A percentile compares a stretch with the other conserved stretches of the same genome.
Conservation (phyloP, 2,113 vertebrate species). For the Calypte anna region DNA sequence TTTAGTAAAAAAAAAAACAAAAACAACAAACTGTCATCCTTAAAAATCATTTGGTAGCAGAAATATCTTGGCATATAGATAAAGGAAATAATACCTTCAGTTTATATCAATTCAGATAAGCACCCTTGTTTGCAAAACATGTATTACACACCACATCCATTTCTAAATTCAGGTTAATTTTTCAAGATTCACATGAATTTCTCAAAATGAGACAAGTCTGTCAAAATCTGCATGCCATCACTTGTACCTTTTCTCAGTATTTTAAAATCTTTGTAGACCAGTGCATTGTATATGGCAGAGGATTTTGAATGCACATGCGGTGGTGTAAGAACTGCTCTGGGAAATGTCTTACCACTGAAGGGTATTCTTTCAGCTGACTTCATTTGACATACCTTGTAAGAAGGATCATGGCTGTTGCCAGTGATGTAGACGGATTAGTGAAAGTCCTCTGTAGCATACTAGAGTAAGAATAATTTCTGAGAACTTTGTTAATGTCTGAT, state of each 20-base stretch:
- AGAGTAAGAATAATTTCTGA: not conserved
- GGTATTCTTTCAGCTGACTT: not conserved
- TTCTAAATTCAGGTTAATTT: not conserved
- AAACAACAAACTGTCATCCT: not conserved
- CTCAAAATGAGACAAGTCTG: not conserved
- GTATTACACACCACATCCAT: not conserved
- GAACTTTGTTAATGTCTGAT: not conserved
- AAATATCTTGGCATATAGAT: rapidly evolving
- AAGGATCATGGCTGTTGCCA: not conserved
- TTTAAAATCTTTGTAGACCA: not conserved
- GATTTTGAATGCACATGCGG: not conserved
- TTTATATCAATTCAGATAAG: not conserved
- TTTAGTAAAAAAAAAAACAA: not conserved
- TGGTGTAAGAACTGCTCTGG: not conserved
- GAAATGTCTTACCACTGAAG: not conserved
- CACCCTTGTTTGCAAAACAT: not conserved
- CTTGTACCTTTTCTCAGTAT: not conserved
- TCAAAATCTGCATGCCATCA: not conserved
- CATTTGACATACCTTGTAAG: not conserved
- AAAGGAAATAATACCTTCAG: not conserved
- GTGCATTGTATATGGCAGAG: not conserved
- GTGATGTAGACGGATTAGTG: not conserved
- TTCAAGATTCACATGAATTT: not conserved
- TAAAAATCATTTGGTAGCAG: not conserved
- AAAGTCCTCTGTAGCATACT: not conserved